A percentile compares a stretch with the other conserved stretches of the same genome.
phyloP scores from a whole-genome alignment of 2,888 invertebrate species.

The Andricus curvator region DNA sequence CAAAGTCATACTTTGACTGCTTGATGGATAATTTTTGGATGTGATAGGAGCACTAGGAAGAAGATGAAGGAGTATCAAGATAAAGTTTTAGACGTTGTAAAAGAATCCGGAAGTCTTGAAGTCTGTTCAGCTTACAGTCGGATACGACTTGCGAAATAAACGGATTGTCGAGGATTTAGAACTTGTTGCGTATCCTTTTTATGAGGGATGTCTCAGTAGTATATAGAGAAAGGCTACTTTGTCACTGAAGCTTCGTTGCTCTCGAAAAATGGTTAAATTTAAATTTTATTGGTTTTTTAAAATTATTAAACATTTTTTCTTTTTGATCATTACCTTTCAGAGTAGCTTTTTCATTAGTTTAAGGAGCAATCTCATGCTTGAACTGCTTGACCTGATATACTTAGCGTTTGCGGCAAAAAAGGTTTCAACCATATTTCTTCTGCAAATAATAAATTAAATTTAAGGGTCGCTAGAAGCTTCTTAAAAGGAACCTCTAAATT shows the following conservation, averaged over 20 bases:
- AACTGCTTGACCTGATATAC: no score
- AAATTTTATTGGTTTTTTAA: not conserved
- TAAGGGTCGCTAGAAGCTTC: no score
- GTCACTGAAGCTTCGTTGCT: not conserved
- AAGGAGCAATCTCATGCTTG: no score
- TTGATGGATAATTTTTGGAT: not conserved
- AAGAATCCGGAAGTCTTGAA: conserved; percentile 2
- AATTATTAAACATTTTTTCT: no score
- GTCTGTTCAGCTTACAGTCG: conserved; percentile 22
- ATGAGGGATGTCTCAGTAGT: conserved; percentile 11
- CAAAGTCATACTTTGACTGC: no score
- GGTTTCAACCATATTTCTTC: no score
- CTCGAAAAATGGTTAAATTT: not conserved
- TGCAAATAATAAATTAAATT: no score
- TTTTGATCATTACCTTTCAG: no score
- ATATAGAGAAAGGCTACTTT: conserved; percentile 28
- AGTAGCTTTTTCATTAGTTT: no score
- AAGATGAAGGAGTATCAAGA: not conserved
- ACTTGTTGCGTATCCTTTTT: conserved; percentile 24
- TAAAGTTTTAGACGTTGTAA: not conserved
- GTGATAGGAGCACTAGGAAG: not conserved
- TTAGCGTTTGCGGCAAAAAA: no score
- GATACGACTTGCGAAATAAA: conserved; percentile 21
- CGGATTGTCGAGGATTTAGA: conserved; percentile 27
- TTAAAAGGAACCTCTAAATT: no score